phyloP scores from a whole-genome alignment of 2,113 vertebrate species.

The Myodes glareolus region DNA sequence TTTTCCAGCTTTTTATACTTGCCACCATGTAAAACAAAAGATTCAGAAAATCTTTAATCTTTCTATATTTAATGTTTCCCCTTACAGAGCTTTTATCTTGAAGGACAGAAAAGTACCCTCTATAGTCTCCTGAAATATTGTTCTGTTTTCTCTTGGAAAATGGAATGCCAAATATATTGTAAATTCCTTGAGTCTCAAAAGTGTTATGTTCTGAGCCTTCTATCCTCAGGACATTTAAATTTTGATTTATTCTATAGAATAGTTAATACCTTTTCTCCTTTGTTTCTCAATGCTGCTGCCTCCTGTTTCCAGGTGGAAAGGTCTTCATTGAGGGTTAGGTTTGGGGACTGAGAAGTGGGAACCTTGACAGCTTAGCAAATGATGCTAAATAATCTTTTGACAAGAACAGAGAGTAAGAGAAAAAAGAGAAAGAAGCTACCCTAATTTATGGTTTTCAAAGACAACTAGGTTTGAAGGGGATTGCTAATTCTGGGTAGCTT shows the following conservation, averaged over 20 bases:
- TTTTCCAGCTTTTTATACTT: not conserved
- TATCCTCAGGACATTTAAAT: conserved; percentile 41
- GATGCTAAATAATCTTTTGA: conserved; percentile 45
- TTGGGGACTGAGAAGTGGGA: not conserved
- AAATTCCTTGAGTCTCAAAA: conserved; percentile 40
- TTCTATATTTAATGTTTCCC: not conserved
- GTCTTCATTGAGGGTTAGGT: not conserved
- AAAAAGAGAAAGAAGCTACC: not conserved
- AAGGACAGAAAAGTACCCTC: not conserved
- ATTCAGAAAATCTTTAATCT: not conserved
- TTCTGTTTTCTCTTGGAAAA: conserved; percentile 32
- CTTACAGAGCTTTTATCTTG: not conserved
- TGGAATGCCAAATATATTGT: conserved; percentile 51
- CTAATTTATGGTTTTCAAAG: conserved; percentile 45
- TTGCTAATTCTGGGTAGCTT: not conserved
- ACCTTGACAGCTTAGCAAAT: not conserved
- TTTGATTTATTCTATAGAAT: conserved; percentile 40
- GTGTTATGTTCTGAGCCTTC: conserved; percentile 48
- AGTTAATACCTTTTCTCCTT: not conserved
- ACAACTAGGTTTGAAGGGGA: conserved; percentile 30
- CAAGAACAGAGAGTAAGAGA: conserved; percentile 27
- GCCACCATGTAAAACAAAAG: not conserved
- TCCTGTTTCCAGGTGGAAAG: conserved; percentile 42
- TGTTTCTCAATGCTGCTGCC: not conserved
- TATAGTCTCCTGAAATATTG: not conserved